phyloP scores from a whole-genome alignment of 2,888 invertebrate species.

The Isoperla grammatica region DNA sequence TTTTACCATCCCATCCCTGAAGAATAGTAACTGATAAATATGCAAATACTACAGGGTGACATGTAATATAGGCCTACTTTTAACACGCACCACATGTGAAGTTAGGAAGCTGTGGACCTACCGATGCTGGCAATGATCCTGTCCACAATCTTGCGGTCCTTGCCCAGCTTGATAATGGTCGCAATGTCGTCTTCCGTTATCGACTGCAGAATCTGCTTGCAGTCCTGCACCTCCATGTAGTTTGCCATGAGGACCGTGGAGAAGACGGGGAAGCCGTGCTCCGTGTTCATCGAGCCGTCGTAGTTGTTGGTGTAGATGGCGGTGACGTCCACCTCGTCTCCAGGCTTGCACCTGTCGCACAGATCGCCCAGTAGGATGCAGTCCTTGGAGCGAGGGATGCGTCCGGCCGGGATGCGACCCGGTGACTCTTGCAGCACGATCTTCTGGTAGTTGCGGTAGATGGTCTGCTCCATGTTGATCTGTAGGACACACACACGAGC shows the following conservation, averaged over 20 bases:
- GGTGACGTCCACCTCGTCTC: constrained; percentile 93
- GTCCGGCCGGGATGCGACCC: constrained; percentile 93
- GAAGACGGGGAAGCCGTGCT: constrained; percentile 95
- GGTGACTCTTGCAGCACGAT: constrained; percentile 98
- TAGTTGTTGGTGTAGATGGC: constrained; percentile 98
- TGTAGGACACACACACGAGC: no score
- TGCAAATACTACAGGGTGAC: no score
- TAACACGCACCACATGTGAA: no score
- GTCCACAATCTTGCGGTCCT: constrained; percentile 85
- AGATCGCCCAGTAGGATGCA: constrained; percentile 90
- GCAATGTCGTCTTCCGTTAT: constrained; percentile 95
- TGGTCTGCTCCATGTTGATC: constrained; percentile 98
- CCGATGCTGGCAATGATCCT: constrained; percentile 87
- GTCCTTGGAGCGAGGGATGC: constrained; percentile 96
- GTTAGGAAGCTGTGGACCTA: neutral
- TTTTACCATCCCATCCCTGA: no score
- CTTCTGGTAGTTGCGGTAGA: constrained; percentile 98
- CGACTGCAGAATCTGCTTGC: constrained; percentile 85
- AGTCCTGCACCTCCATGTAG: constrained; percentile 89
- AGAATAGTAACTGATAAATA: no score
- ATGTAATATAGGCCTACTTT: no score
- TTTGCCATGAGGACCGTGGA: constrained; percentile 96
- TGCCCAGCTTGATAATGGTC: constrained; percentile 75
- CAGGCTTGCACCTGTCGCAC: constrained; percentile 96
- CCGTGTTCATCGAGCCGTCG: constrained; percentile 93